These are phyloP conservation scores for Zaprionus tsacasi DNA, from an alignment of 1,140 invertebrate species.

Conservation along the genomic window DNA sequence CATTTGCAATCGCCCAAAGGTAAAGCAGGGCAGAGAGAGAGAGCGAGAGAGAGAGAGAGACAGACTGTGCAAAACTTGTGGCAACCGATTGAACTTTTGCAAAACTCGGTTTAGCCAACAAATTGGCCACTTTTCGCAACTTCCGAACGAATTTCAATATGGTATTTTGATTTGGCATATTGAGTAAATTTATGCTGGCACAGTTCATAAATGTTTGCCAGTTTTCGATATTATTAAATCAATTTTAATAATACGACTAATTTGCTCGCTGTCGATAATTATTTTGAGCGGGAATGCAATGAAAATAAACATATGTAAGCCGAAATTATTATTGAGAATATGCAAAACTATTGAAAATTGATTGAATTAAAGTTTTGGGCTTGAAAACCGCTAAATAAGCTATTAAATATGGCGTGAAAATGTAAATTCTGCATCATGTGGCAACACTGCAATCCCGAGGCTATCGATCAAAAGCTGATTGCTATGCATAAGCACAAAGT, in stretches of 20 bases:
- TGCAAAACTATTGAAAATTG: no score
- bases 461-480: not conserved
- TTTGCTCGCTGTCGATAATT: no score
- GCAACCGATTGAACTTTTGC: slow-evolving; percentile 4
- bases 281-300: no score
- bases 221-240: not conserved
- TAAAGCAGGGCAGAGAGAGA: not conserved
- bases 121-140: slow-evolving; percentile 1
- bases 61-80: slow-evolving; percentile 1
- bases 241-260: no score
- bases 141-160: slow-evolving; percentile 7
- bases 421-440: no score
- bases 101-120: not conserved
- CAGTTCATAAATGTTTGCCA: not conserved
- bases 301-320: no score
- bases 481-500: not conserved
- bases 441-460: not conserved
- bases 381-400: no score
- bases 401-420: no score
- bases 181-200: not conserved
- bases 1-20: slow-evolving; percentile 6
- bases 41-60: no score
- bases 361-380: no score
- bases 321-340: no score
- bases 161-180: slow-evolving; percentile 1